Conservation (phyloP, 2,797 vertebrate genomes). For the Toxotes lorentzi region DNA sequence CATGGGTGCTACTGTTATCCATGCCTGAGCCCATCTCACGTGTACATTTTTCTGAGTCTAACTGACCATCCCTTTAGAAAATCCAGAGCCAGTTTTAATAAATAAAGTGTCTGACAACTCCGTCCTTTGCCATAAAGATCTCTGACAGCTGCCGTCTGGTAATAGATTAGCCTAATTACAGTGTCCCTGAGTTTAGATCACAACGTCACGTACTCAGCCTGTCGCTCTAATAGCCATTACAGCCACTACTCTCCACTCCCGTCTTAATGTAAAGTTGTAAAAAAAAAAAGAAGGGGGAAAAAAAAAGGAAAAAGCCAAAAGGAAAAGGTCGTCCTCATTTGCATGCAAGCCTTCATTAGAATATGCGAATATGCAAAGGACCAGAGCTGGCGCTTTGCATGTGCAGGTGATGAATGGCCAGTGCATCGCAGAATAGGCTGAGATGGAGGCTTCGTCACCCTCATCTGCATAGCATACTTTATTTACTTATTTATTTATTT, state of each 20-base stretch:
- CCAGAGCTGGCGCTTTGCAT: conserved; percentile 92
- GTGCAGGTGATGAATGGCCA: conserved; percentile 97
- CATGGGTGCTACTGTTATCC: conserved; percentile 36
- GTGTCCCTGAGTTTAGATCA: conserved; percentile 94
- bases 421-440: conserved; percentile 88
- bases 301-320: conserved; percentile 77
- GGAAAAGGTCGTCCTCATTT: conserved; percentile 98
- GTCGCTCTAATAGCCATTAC: conserved; percentile 80
- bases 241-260: conserved; percentile 70
- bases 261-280: conserved; percentile 96
- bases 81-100: conserved; percentile 70
- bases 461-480: conserved; percentile 93
- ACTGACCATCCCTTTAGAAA: conserved; percentile 62
- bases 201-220: conserved; percentile 89
- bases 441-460: conserved; percentile 94
- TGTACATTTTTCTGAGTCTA: conserved; percentile 28
- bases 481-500: conserved; percentile 85
- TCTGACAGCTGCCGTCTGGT: conserved; percentile 91
- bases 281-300: conserved; percentile 83
- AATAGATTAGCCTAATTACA: conserved; percentile 98
- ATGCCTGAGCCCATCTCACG: conserved; percentile 44
- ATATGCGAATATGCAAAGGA: conserved; percentile 99
- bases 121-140: conserved; percentile 94
- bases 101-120: conserved; percentile 88
- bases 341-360: conserved; percentile 99